A percentile compares a stretch with the other conserved stretches of the same genome.
These are phyloP conservation scores for Macrosoma leucophasiata DNA, from an alignment of 2,888 invertebrate species.

Conservation along the genomic window DNA sequence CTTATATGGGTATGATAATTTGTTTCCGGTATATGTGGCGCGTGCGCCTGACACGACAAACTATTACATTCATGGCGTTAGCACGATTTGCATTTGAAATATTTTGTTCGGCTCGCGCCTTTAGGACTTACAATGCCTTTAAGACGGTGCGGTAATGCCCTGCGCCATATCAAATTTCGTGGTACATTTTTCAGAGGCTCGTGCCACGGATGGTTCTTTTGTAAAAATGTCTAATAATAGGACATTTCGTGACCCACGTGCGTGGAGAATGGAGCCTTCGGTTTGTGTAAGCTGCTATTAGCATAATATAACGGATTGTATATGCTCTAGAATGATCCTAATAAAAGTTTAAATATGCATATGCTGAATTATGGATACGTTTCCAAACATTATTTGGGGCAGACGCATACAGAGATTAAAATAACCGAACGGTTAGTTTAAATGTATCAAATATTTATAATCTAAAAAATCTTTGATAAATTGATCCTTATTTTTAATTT, in stretches of 20 bases:
- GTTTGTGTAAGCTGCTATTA: conserved; percentile 28
- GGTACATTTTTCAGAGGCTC: conserved; percentile 69
- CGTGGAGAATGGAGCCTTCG: conserved; percentile 49
- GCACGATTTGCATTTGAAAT: conserved; percentile 76
- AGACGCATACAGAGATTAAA: too few species aligned
- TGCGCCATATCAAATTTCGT: conserved; percentile 71
- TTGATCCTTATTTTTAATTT: too few species aligned
- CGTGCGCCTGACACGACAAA: conserved; percentile 72
- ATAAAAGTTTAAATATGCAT: too few species aligned
- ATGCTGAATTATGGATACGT: too few species aligned
- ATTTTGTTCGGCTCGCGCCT: conserved; percentile 66
- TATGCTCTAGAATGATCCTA: too few species aligned
- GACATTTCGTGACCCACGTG: conserved; percentile 64
- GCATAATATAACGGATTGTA: conserved; percentile 32
- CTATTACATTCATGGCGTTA: conserved; percentile 72
- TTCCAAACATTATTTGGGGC: too few species aligned
- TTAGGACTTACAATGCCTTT: conserved; percentile 57
- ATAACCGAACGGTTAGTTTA: too few species aligned
- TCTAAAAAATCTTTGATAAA: too few species aligned
- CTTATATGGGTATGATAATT: conserved; percentile 75
- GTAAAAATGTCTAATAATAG: conserved; percentile 48
- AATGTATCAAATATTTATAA: too few species aligned
- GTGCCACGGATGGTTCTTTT: conserved; percentile 52
- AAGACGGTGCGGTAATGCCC: conserved; percentile 51
- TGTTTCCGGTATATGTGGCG: conserved; percentile 71